A percentile compares a stretch with the other conserved stretches of the same genome.
Conservation (phyloP, 2,113 vertebrate species). For the Cephalopholis sonnerati region DNA sequence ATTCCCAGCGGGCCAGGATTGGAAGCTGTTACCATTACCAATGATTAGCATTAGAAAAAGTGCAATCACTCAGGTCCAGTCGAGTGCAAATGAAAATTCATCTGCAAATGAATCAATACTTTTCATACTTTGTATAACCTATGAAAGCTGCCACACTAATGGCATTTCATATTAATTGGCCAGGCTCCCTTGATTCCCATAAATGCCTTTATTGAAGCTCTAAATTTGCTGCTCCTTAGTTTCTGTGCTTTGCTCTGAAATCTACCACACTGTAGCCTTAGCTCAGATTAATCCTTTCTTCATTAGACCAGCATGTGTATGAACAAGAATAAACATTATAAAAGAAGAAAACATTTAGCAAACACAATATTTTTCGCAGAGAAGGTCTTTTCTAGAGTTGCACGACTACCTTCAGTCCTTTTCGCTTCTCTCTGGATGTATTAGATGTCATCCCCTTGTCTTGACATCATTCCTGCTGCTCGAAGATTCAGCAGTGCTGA, state of each 20-base stretch:
- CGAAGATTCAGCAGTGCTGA: background rate
- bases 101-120: slow-evolving; percentile 60
- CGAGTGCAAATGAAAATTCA: slow-evolving; percentile 59
- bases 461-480: background rate
- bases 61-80: slow-evolving; percentile 48
- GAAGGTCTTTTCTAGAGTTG: background rate
- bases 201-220: slow-evolving; percentile 21
- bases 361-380: background rate
- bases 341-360: background rate
- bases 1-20: slow-evolving; percentile 25
- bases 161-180: slow-evolving; percentile 34
- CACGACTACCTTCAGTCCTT: background rate
- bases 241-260: background rate
- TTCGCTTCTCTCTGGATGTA: background rate
- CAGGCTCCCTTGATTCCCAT: slow-evolving; percentile 17
- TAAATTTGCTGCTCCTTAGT: background rate
- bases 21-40: slow-evolving; percentile 33
- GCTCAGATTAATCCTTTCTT: background rate
- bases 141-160: slow-evolving; percentile 36
- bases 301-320: background rate
- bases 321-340: background rate
- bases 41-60: slow-evolving; percentile 53
- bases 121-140: slow-evolving; percentile 28
- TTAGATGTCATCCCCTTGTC: background rate
- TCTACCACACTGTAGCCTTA: background rate